Evolutionary conservation across 2,113 vertebrate species (phyloP).

Genomic region (Hippopotamus amphibius): DNA sequence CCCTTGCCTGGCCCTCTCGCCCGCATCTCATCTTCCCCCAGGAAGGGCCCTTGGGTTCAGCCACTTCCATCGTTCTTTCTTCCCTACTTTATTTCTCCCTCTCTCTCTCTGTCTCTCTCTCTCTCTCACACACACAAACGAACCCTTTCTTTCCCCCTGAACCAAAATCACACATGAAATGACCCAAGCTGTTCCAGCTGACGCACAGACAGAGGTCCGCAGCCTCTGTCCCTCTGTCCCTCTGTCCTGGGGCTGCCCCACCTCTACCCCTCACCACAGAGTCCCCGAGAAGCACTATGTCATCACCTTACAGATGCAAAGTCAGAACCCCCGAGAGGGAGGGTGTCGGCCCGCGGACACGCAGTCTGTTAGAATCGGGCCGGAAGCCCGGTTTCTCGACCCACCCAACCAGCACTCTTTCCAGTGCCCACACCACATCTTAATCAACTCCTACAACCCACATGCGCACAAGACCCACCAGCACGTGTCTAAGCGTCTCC

Average conservation of each 20-base stretch:
- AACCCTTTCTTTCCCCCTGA: neutral
- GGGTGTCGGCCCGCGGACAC: neutral
- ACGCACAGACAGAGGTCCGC: neutral
- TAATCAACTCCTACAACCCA: neutral
- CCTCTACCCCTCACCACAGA: neutral
- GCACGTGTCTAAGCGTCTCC: neutral
- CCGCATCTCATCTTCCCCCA: neutral
- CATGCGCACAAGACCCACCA: neutral
- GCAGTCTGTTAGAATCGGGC: neutral
- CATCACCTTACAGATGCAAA: conserved; percentile 3
- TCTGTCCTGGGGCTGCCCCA: neutral
- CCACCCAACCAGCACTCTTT: neutral
- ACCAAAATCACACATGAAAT: neutral
- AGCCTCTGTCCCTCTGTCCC: neutral
- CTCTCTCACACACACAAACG: neutral
- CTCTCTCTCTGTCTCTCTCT: too few relatives aligned
- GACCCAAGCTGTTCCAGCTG: neutral
- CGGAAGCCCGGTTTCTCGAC: neutral
- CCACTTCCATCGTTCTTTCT: neutral
- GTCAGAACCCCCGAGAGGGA: neutral
- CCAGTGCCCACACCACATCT: neutral
- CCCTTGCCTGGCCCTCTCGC: neutral
- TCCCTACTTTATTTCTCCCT: neutral
- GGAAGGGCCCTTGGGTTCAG: neutral
- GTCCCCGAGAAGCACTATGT: neutral